These are phyloP conservation scores for Galerucella nymphaeae DNA, from an alignment of 2,888 invertebrate genomes.

Conservation along the genomic window DNA sequence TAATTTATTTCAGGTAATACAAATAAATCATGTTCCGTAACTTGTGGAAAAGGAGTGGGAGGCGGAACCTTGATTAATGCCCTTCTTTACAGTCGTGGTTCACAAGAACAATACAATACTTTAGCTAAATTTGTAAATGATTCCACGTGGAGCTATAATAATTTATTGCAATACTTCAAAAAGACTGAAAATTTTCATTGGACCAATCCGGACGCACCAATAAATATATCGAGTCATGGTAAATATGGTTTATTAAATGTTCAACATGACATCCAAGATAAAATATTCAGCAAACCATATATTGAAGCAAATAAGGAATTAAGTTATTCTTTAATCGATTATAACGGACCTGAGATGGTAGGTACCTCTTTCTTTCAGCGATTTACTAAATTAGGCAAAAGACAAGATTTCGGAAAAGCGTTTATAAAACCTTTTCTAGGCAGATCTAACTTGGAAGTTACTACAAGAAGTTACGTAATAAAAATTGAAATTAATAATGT, in stretches of 20 bases:
- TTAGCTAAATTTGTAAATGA: constrained; percentile 62
- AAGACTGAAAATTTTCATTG: constrained; percentile 40
- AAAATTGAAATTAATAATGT: constrained; percentile 70
- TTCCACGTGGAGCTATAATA: constrained; percentile 68
- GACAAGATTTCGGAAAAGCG: constrained; percentile 81
- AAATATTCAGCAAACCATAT: constrained; percentile 22
- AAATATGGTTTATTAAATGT: constrained; percentile 40
- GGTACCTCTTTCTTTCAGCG: constrained; percentile 73
- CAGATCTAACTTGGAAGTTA: constrained; percentile 75
- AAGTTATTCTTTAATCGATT: constrained; percentile 76
- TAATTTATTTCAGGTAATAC: constrained; percentile 48
- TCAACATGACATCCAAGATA: constrained; percentile 37
- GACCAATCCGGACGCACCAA: constrained; percentile 27
- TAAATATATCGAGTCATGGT: constrained; percentile 33
- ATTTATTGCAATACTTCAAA: constrained; percentile 66
- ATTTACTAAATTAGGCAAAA: constrained; percentile 74
- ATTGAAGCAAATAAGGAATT: constrained; percentile 71
- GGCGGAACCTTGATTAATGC: constrained; percentile 66
- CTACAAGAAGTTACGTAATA: constrained; percentile 75
- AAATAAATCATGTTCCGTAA: constrained; percentile 56
- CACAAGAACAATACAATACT: constrained; percentile 63
- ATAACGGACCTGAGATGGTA: constrained; percentile 71
- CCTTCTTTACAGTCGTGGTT: constrained; percentile 67
- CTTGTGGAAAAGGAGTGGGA: constrained; percentile 67
- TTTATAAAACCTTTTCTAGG: constrained; percentile 75